These are phyloP conservation scores for Xestia ashworthii DNA, from an alignment of 2,888 invertebrate genomes.

Conservation along the genomic window DNA sequence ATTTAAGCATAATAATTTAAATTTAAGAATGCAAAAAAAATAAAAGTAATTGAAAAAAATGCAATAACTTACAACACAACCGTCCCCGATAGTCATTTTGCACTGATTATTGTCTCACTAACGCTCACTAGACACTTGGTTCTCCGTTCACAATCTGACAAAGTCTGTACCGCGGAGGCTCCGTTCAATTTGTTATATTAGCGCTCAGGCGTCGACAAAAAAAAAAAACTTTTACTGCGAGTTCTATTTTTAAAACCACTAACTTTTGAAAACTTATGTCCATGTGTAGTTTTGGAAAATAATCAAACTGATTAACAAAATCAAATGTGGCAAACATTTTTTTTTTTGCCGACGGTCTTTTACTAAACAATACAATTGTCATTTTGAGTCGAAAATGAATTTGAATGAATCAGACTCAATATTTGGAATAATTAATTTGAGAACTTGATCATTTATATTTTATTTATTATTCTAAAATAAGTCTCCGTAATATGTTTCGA, in stretches of 20 bases:
- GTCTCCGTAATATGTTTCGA: too few species aligned
- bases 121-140: slow-evolving; percentile 45
- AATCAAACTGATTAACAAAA: neutral
- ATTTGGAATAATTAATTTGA: neutral
- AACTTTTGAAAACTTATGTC: neutral
- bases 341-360: neutral
- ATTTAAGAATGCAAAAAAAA: too few species aligned
- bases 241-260: slow-evolving; percentile 22
- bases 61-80: slow-evolving; percentile 25
- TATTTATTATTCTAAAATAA: neutral
- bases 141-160: slow-evolving; percentile 23
- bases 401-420: neutral
- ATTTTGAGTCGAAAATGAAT: neutral
- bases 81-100: slow-evolving; percentile 59
- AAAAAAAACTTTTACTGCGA: slow-evolving; percentile 2
- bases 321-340: neutral
- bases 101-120: slow-evolving; percentile 26
- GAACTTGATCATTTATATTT: too few species aligned
- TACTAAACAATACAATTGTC: neutral
- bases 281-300: neutral
- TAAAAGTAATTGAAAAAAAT: too few species aligned
- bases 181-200: slow-evolving; percentile 47
- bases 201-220: slow-evolving; percentile 10
- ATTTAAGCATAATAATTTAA: too few species aligned
- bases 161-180: slow-evolving; percentile 31